Conservation (phyloP, 2,888 invertebrate genomes). For the Oxyteleia sp. region DNA sequence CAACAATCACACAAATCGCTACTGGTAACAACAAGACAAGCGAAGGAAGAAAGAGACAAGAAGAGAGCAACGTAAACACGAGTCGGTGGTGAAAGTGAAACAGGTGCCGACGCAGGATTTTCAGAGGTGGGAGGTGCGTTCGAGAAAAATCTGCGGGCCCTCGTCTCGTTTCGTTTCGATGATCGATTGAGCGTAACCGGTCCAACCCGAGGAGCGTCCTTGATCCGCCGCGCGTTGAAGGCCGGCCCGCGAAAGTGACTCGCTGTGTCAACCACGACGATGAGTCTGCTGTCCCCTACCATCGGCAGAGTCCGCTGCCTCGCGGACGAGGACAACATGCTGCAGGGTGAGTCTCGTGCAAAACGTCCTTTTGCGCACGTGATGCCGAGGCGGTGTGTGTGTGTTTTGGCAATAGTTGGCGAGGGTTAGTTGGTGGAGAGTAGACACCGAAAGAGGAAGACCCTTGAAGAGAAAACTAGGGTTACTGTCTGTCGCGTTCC, state of each 20-base stretch:
- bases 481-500: no score
- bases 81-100: slow-evolving; percentile 61
- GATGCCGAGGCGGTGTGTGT: no score
- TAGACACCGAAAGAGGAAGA: no score
- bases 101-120: slow-evolving; percentile 42
- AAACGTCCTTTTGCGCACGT: slow-evolving; percentile 8
- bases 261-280: slow-evolving; percentile 68
- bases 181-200: slow-evolving; percentile 59
- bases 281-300: slow-evolving; percentile 85
- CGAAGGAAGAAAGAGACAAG: no score
- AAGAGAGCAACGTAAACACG: background rate
- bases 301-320: slow-evolving; percentile 83
- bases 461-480: no score
- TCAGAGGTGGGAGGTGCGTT: slow-evolving; percentile 34
- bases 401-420: background rate
- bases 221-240: slow-evolving; percentile 59
- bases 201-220: slow-evolving; percentile 59
- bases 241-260: slow-evolving; percentile 65
- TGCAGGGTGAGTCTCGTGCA: slow-evolving; percentile 85
- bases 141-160: slow-evolving; percentile 47
- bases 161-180: slow-evolving; percentile 48
- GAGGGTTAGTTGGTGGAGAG: background rate
- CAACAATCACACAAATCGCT: slow-evolving; percentile 1
- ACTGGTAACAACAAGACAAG: no score
- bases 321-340: slow-evolving; percentile 87